A percentile compares a stretch with the other conserved stretches of the same genome.
Conservation (phyloP, 1,140 invertebrate genomes). For the Nixonia krombeini region DNA sequence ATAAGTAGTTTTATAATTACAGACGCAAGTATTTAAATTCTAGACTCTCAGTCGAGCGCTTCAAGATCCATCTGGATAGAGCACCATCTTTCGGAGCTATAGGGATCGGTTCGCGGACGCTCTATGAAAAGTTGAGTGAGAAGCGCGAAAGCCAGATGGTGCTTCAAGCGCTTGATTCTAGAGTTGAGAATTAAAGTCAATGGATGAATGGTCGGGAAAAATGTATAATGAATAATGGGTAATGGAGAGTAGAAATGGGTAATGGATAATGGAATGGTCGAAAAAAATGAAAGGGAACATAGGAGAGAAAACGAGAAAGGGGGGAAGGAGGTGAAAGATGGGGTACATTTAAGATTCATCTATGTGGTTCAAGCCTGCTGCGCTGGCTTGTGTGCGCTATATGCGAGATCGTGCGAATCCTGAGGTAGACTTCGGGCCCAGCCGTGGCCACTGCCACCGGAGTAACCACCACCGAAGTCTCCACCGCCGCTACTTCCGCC, state of each 20-base stretch:
- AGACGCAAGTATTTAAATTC: conserved; percentile 15
- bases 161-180: too few species aligned
- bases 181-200: not conserved
- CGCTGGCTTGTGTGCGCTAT: conserved; percentile 78
- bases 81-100: too few species aligned
- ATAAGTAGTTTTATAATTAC: conserved; percentile 30
- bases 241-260: not conserved
- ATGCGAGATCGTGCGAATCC: conserved; percentile 82
- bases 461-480: conserved; percentile 72
- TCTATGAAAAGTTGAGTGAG: too few species aligned
- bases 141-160: too few species aligned
- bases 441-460: conserved; percentile 74
- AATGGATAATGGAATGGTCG: conserved; percentile 5
- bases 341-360: too few species aligned
- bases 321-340: conserved; percentile 33
- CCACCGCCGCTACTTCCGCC: conserved; percentile 71
- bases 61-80: too few species aligned
- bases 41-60: not conserved
- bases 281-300: conserved; percentile 16
- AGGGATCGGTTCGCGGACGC: too few species aligned
- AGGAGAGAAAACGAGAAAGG: conserved; percentile 25
- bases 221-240: not conserved
- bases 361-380: conserved; percentile 46
- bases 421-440: conserved; percentile 79
- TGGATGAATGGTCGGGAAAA: conserved; percentile 16